phyloP scores from a whole-genome alignment of 1,140 invertebrate species.

The Geopemphigus sp. region DNA sequence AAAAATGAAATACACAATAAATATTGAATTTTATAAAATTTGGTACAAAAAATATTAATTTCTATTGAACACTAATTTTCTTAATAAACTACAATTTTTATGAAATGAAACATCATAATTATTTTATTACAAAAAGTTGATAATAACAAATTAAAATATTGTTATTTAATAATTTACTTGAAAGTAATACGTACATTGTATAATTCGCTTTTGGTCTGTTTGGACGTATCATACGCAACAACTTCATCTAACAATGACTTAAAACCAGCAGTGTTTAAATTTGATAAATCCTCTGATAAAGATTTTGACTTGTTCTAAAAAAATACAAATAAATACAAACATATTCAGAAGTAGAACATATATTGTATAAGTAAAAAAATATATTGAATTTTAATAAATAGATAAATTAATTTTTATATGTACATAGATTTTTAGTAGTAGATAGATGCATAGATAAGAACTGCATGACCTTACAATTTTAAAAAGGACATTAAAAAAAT shows the following conservation, averaged over 20 bases:
- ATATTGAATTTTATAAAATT: no score
- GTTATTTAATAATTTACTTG: no score
- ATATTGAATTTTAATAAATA: background rate
- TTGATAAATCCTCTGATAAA: constrained; percentile 36
- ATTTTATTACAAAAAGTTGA: background rate
- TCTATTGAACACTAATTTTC: no score
- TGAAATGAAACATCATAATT: no score
- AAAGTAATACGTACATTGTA: constrained; percentile 33
- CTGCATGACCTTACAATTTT: constrained; percentile 37
- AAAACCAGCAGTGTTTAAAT: constrained; percentile 47
- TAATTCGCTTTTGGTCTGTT: constrained; percentile 45
- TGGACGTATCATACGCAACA: constrained; percentile 36
- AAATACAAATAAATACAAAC: background rate
- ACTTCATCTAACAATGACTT: constrained; percentile 43
- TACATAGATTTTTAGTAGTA: background rate
- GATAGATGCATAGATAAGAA: constrained; percentile 31
- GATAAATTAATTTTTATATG: background rate
- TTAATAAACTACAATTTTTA: no score
- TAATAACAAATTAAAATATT: no score
- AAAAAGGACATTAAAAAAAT: constrained; percentile 38
- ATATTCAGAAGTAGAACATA: no score
- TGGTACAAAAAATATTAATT: no score
- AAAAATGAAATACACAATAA: no score
- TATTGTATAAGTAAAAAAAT: background rate
- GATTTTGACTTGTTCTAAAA: constrained; percentile 44